Evolutionary conservation across 1,140 invertebrate species (phyloP).

Genomic region (Lepidurus packardi): DNA sequence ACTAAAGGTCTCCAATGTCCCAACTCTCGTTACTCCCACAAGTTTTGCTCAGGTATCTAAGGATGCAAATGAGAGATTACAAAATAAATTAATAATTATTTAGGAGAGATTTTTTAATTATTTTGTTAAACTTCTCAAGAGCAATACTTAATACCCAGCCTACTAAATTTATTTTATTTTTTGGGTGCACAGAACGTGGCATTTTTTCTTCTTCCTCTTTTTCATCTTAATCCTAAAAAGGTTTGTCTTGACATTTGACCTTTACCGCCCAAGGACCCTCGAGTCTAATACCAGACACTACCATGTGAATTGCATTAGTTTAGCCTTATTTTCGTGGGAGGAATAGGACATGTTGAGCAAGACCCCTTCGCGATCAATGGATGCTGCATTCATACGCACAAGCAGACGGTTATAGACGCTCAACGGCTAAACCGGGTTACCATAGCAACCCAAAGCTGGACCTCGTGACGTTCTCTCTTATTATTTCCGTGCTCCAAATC

Average conservation of each 20-base stretch:
- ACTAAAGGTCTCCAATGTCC: not conserved
- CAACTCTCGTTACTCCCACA: not conserved
- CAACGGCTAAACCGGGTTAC: not conserved
- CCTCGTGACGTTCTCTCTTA: not conserved
- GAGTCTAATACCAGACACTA: not conserved
- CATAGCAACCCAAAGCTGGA: not conserved
- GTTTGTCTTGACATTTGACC: not conserved
- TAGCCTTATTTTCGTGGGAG: not conserved
- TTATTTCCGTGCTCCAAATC: not conserved
- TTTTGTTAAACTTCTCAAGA: too few relatives aligned
- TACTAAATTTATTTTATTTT: too few relatives aligned
- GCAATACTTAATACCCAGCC: too few relatives aligned
- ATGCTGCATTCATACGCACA: conserved; percentile 6
- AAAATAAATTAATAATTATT: too few relatives aligned
- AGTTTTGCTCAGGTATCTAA: too few relatives aligned
- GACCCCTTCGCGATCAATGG: not conserved
- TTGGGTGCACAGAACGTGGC: too few relatives aligned
- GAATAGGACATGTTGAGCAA: not conserved
- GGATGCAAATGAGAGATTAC: too few relatives aligned
- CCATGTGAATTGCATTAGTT: conserved; percentile 1
- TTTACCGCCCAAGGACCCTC: not conserved
- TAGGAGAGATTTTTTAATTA: too few relatives aligned
- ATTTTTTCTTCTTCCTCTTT: not conserved
- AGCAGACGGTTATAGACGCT: not conserved
- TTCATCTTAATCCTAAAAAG: not conserved